phyloP scores from a whole-genome alignment of 2,113 vertebrate genomes.

The Gnathonemus echidnorhynchus region DNA sequence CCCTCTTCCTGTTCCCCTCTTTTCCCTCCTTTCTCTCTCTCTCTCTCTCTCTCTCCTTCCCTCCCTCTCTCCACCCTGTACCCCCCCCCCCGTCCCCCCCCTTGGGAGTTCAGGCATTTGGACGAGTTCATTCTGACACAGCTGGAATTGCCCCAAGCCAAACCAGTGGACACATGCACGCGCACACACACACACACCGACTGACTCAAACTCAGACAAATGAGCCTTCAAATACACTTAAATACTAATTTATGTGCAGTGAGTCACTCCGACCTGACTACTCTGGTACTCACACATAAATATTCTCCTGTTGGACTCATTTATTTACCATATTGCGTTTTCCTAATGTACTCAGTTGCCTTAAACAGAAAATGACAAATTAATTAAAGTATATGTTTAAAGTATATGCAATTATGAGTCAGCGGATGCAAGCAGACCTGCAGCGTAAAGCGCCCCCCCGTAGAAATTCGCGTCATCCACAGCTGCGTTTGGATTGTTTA shows the following conservation, averaged over 20 bases:
- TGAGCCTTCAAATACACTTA: not conserved
- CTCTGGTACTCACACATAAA: not conserved
- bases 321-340: not conserved
- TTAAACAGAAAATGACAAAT: not conserved
- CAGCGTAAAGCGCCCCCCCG: not conserved
- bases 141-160: slow-evolving; percentile 70
- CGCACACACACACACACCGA: slow-evolving; percentile 19
- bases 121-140: slow-evolving; percentile 69
- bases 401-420: not conserved
- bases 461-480: not conserved
- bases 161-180: slow-evolving; percentile 48
- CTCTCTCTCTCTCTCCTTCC: slow-evolving; percentile 39
- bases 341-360: not conserved
- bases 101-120: slow-evolving; percentile 70
- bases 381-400: not conserved
- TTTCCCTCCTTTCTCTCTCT: slow-evolving; percentile 49
- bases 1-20: slow-evolving; percentile 41
- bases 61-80: slow-evolving; percentile 36
- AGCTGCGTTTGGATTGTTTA: not conserved
- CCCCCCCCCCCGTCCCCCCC: slow-evolving; percentile 50
- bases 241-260: slow-evolving; percentile 12
- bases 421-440: not conserved
- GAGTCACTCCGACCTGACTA: slow-evolving; percentile 15
- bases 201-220: slow-evolving; percentile 19
- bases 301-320: not conserved